phyloP scores from a whole-genome alignment of 2,113 vertebrate species.

The Neolamprologus sp. region DNA sequence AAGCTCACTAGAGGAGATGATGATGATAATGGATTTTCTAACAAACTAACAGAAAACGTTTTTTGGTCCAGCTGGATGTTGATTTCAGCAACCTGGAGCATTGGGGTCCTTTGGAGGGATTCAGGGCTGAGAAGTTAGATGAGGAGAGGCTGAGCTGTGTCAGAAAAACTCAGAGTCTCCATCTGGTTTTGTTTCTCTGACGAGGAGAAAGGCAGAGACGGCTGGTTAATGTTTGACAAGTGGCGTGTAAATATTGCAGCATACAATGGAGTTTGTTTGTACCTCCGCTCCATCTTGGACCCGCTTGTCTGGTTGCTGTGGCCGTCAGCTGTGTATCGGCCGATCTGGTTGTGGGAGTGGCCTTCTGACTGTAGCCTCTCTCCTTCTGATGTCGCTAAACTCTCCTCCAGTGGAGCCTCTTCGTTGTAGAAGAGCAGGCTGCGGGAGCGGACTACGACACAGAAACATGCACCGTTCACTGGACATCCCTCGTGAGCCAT shows the following conservation, averaged over 20 bases:
- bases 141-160: constrained; percentile 19
- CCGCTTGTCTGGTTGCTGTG: constrained; percentile 60
- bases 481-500: not conserved
- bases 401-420: constrained; percentile 79
- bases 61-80: not conserved
- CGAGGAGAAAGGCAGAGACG: not conserved
- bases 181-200: constrained; percentile 63
- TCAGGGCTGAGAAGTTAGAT: constrained; percentile 15
- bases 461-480: constrained; percentile 25
- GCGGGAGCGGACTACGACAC: constrained; percentile 85
- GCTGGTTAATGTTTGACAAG: not conserved
- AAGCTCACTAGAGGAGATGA: not conserved
- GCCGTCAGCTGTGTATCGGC: constrained; percentile 48
- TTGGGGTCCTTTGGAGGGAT: not conserved
- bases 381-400: constrained; percentile 75
- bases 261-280: not conserved
- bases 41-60: not conserved
- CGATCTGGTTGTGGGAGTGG: constrained; percentile 55
- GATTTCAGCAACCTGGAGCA: not conserved
- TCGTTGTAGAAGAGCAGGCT: constrained; percentile 95
- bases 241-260: not conserved
- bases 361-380: constrained; percentile 52
- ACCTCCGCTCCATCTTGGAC: constrained; percentile 57
- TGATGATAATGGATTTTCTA: not conserved
- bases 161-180: constrained; percentile 58